A percentile compares a stretch with the other conserved stretches of the same genome.
Conservation (phyloP, 2,113 vertebrate species). For the Oostethus manadensis region DNA sequence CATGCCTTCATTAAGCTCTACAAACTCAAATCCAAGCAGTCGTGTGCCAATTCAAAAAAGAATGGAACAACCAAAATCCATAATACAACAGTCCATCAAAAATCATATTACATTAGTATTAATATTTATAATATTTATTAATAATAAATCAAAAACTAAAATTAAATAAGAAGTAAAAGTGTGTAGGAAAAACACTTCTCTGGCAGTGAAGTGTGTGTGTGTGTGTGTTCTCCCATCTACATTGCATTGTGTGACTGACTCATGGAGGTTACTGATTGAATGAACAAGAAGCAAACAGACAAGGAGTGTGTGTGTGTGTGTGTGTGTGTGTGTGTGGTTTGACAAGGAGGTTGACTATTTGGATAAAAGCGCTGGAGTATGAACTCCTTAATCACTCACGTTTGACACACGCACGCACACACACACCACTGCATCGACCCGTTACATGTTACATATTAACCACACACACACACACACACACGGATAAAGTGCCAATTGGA, state of each 20-base stretch:
- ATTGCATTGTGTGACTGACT: slow-evolving; percentile 54
- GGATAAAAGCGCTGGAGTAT: slow-evolving; percentile 65
- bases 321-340: neutral
- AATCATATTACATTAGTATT: too few relatives aligned
- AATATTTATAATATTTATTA: too few relatives aligned
- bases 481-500: neutral
- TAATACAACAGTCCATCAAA: too few relatives aligned
- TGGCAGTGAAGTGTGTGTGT: slow-evolving; percentile 2
- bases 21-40: neutral
- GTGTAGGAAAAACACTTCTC: too few relatives aligned
- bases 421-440: slow-evolving; percentile 69
- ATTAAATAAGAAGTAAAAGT: too few relatives aligned
- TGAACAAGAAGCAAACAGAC: slow-evolving; percentile 62
- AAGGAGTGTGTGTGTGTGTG: slow-evolving; percentile 17
- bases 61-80: too few relatives aligned
- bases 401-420: slow-evolving; percentile 74
- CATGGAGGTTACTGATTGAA: slow-evolving; percentile 72
- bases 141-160: too few relatives aligned
- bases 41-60: neutral
- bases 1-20: neutral
- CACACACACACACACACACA: slow-evolving; percentile 39
- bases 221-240: slow-evolving; percentile 3
- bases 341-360: slow-evolving; percentile 25
- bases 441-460: slow-evolving; percentile 73
- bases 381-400: slow-evolving; percentile 75